phyloP scores from a whole-genome alignment of 2,113 vertebrate species.

The Leptobrachium ailaonicum region DNA sequence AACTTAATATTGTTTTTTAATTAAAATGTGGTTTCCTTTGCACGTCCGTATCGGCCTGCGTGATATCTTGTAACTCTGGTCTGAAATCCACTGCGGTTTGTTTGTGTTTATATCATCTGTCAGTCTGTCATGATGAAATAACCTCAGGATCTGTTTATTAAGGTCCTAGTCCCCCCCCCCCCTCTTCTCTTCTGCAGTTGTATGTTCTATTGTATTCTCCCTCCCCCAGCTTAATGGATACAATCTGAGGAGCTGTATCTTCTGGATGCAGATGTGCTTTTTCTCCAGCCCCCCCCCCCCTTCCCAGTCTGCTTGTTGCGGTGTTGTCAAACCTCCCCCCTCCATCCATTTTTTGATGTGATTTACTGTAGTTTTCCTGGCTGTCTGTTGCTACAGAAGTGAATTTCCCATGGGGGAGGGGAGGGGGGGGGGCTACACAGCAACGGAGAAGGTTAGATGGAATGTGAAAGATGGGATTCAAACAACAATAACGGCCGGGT shows the following conservation, averaged over 20 bases:
- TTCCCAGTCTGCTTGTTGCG: conserved; percentile 18
- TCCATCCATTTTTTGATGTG: conserved; percentile 30
- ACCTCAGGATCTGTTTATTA: neutral
- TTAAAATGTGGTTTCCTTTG: no score
- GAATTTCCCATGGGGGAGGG: conserved; percentile 1
- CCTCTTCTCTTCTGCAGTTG: neutral
- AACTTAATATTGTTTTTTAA: no score
- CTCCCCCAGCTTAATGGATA: conserved; percentile 28
- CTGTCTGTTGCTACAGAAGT: neutral
- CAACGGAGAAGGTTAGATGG: conserved; percentile 1
- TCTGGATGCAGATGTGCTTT: conserved; percentile 36
- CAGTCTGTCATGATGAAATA: no score
- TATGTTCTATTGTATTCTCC: conserved; percentile 38
- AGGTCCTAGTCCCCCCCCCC: conserved; percentile 2
- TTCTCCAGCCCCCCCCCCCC: neutral
- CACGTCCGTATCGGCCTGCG: no score
- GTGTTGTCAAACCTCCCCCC: conserved; percentile 16
- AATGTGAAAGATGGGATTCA: neutral
- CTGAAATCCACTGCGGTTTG: no score
- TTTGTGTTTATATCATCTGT: no score
- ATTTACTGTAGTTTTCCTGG: conserved; percentile 43
- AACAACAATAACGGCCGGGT: neutral
- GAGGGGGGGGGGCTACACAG: no score
- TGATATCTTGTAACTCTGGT: no score
- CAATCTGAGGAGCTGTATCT: conserved; percentile 17